These are phyloP conservation scores for Gnathonemus echidnorhynchus DNA, from an alignment of 2,113 vertebrate species.

Conservation along the genomic window DNA sequence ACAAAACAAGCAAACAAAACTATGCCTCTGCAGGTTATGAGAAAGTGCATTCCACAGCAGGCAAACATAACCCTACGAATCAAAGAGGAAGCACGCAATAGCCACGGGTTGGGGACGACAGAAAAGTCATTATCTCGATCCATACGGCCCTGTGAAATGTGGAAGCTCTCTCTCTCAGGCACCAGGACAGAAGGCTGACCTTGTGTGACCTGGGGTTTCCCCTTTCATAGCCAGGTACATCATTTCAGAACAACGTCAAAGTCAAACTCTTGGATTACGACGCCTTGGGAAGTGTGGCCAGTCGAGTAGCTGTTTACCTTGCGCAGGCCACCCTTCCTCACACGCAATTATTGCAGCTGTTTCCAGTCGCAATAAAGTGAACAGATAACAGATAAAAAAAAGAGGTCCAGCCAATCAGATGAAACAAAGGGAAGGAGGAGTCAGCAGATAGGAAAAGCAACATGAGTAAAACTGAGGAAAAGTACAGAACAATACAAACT, in stretches of 20 bases:
- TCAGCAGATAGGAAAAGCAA: neutral
- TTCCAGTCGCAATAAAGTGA: slow-evolving; percentile 1
- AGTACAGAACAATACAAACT: neutral
- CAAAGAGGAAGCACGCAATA: neutral
- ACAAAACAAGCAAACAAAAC: neutral
- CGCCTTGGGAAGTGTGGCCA: neutral
- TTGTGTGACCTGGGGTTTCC: neutral
- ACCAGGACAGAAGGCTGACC: neutral
- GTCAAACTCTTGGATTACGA: neutral
- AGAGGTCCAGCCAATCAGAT: neutral
- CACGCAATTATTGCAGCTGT: slow-evolving; percentile 1
- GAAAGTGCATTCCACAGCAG: neutral
- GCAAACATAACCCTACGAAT: neutral
- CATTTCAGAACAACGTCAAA: neutral
- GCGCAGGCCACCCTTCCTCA: neutral
- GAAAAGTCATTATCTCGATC: neutral
- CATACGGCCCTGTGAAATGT: neutral
- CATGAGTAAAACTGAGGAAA: neutral
- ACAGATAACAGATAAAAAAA: neutral
- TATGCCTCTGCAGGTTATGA: neutral
- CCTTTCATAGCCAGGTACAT: neutral
- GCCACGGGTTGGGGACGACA: neutral
- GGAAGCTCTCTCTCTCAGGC: neutral
- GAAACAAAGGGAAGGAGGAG: neutral
- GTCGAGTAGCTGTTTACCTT: neutral